These are phyloP conservation scores for Stylophora pistillata DNA, from an alignment of 64 coral and sea anemone species.

Conservation along the genomic window DNA sequence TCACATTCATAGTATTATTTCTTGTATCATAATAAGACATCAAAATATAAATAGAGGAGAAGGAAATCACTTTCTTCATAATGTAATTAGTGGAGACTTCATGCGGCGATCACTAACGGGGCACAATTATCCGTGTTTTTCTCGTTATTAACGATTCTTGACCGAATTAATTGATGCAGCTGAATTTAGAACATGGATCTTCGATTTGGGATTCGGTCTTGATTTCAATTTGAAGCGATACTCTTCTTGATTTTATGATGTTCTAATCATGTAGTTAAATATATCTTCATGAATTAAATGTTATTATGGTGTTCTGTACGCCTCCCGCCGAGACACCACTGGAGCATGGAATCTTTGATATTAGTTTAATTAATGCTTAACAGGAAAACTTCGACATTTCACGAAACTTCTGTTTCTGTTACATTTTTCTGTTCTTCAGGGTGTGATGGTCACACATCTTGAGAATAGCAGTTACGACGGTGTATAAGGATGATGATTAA, in stretches of 20 bases:
- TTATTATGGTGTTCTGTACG: constrained; percentile 25
- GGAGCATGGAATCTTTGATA: background rate
- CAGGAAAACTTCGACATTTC: background rate
- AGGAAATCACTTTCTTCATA: constrained; percentile 23
- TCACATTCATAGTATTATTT: constrained; percentile 54
- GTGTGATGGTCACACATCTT: background rate
- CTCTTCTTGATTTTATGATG: constrained; percentile 25
- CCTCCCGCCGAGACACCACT: constrained; percentile 25
- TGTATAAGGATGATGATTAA: background rate
- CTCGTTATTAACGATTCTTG: background rate
- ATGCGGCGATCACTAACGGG: constrained; percentile 10
- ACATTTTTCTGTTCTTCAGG: background rate
- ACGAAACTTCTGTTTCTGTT: background rate
- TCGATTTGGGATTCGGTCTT: background rate
- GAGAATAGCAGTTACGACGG: background rate
- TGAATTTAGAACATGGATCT: background rate
- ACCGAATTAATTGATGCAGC: background rate
- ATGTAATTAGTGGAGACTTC: constrained; percentile 38
- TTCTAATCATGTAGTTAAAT: constrained; percentile 42
- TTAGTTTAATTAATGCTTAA: constrained; percentile 46
- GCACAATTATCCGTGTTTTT: constrained; percentile 6
- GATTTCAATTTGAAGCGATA: background rate
- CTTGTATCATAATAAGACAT: constrained; percentile 52
- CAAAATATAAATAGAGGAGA: constrained; percentile 33
- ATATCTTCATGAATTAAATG: constrained; percentile 27